Base-by-base conservation (phyloP, 1,140 invertebrate genomes). In the Platyscapa corneri region DNA sequence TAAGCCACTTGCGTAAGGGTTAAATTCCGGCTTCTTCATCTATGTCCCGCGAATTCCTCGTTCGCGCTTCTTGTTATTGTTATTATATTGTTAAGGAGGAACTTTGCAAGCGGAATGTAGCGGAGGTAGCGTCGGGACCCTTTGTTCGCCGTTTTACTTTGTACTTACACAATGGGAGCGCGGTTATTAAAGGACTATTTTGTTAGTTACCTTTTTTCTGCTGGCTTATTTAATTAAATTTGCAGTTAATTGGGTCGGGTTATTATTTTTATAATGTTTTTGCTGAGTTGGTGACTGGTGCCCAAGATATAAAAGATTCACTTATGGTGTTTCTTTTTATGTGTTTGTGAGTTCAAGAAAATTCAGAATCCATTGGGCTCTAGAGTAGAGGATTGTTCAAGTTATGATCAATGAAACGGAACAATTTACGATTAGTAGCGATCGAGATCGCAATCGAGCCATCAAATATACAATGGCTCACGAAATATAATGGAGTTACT, bases 21-120 rank as follows among this genome's bases (percentile, higher is more conserved):
- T 65, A 72, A 82, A 82, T 83, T 83, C 81, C 81, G 8, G 32
- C 53, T 53, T 23, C 77, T 27, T 77, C 18, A 30, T 37, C 70
- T 37, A 39, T 42, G 70, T 42, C 39, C 70, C 70, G 37, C 27
- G 70, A 74, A 74, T 74, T 74, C 70, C 70, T 74, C 70, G 30
- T 42, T 74, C 60, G 60, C 37, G 78, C 60, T 80, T 80, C 60
- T 67, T 60, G 37, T 80, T 74, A 74, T 74, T 74, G 37, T 74
- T 74, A 74, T 74, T 74, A 74, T 74, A 42, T 74, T 80, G 78
- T 80, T 60, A 39, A 42, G 23, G 49, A 34, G 34, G 39, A 67
- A 30, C n/a, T 30, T 64, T 23, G 18, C 60, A 7, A 79, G 49
- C 60, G 46, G 78, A 80, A 80, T 80, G 78, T 46, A 34, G 20